These are phyloP conservation scores for Tineola bisselliella DNA, from an alignment of 2,888 invertebrate genomes.

Conservation along the genomic window DNA sequence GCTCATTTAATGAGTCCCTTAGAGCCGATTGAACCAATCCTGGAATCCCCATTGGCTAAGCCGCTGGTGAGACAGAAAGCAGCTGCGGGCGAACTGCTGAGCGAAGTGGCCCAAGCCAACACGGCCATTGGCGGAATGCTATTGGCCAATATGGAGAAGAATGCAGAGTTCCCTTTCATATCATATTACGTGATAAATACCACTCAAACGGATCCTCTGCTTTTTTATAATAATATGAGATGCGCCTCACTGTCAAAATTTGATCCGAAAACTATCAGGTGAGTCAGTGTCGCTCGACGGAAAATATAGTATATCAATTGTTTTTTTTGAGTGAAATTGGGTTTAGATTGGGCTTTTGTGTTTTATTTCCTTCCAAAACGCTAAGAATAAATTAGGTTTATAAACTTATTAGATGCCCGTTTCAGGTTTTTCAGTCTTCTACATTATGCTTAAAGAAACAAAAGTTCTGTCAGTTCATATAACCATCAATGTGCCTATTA, in stretches of 20 bases:
- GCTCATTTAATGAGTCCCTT: constrained; percentile 91
- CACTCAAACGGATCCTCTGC: constrained; percentile 83
- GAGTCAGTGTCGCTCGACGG: no score
- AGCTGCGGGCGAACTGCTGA: constrained; percentile 80
- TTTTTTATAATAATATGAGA: constrained; percentile 86
- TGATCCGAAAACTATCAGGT: constrained; percentile 73
- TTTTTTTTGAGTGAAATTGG: no score
- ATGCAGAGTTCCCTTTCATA: constrained; percentile 92
- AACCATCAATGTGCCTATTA: no score
- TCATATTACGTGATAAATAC: constrained; percentile 91
- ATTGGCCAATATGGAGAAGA: constrained; percentile 89
- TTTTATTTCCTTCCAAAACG: no score
- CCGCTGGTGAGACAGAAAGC: constrained; percentile 81
- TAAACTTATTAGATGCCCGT: no score
- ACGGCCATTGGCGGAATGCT: constrained; percentile 84
- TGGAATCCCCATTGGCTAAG: constrained; percentile 85
- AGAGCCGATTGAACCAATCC: constrained; percentile 84
- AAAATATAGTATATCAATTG: no score
- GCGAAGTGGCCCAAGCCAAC: constrained; percentile 78
- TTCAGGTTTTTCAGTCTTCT: no score
- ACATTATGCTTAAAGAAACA: no score
- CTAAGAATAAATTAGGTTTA: no score
- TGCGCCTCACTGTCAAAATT: constrained; percentile 86
- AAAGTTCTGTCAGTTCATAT: no score
- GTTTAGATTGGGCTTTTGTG: no score